Evolutionary conservation across 2,113 vertebrate species (phyloP), one percentile per base, ranked within the genome.

Genomic region (Salvelinus alpinus): DNA sequence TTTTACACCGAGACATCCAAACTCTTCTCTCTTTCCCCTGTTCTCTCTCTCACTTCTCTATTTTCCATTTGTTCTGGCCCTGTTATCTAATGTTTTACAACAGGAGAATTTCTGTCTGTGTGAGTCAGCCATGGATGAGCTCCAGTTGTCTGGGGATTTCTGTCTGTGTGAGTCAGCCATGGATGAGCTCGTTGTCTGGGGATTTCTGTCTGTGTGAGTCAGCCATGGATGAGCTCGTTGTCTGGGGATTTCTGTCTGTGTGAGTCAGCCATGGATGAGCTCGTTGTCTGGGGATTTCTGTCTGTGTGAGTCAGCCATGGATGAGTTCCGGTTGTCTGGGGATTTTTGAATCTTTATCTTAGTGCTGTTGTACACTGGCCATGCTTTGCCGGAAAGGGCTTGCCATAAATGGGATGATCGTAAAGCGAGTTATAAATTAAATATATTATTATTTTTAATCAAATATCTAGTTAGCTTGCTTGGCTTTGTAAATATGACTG

Each of bases 21-120:
- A 44, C 80, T 80, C 78, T 90, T 91, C 86, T 88, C 64, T 24
- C 69, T 83, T 81, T 87, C 79, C 57, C 2, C 73, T n/a, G 72
- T 71, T 60, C 67, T 44, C 38, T 78, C 12, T 70, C 13, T 54
- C 51, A 3, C 3, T 54, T 3, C 16, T 47, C 64, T 71, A 6
- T 74, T 64, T 81, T 69, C 68, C 20, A 31, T 67, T 38, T 34
- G 29, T 16, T n/a, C 29, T 38, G 78, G 84, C 70, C 59, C 20
- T 75, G 80, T 44, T 13, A 4, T 7, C 64, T 65, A 80, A 80
- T 78, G 67, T 74, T 88, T 86, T 78, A 77, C 80, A 70, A 29
- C 1, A 79, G 34, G 87, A 82, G 89, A 80, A 78, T 85, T 89
- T 88, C 68, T 81, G 64, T 13, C 1, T 24, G 68, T 38, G 34